Evolutionary conservation across 1,140 invertebrate genomes (phyloP).

Genomic region (Archivesica marissinica): DNA sequence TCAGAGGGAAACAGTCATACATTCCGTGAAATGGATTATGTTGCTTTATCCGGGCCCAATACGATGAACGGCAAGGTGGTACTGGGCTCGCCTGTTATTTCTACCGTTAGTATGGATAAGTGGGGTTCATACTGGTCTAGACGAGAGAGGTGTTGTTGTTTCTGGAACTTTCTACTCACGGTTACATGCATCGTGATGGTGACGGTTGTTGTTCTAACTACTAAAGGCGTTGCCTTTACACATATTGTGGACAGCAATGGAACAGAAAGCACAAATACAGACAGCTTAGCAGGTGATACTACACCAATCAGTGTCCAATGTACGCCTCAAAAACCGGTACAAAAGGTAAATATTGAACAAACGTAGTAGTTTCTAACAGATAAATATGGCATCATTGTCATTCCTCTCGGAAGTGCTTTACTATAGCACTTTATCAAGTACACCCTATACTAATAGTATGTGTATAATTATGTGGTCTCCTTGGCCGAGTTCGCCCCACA

Average conservation of each 20-base stretch:
- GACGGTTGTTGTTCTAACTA: constrained; percentile 23
- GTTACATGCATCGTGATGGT: constrained; percentile 14
- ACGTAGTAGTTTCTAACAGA: too few relatives aligned
- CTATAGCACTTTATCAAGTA: too few relatives aligned
- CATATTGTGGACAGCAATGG: neutral
- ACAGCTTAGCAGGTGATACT: neutral
- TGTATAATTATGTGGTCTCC: too few relatives aligned
- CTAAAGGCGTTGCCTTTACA: constrained; percentile 18
- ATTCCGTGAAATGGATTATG: constrained; percentile 9
- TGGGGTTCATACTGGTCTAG: constrained; percentile 55
- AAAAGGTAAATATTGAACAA: too few relatives aligned
- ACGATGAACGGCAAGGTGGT: neutral
- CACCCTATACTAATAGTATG: too few relatives aligned
- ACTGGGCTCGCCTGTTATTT: neutral
- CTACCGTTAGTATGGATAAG: constrained; percentile 24
- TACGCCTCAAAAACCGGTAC: neutral
- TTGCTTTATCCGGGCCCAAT: constrained; percentile 13
- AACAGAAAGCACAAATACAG: neutral
- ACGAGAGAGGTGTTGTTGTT: constrained; percentile 55
- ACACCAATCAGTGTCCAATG: constrained; percentile 10
- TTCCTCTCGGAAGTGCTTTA: too few relatives aligned
- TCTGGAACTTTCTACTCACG: constrained; percentile 43
- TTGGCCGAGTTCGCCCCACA: too few relatives aligned
- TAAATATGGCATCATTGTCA: too few relatives aligned
- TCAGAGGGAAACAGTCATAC: constrained; percentile 2